Percentiles rank a stretch among this genome's conserved stretches.
Conservation (phyloP, 2,888 invertebrate species). For the Sphaerophoria rueppellii region DNA sequence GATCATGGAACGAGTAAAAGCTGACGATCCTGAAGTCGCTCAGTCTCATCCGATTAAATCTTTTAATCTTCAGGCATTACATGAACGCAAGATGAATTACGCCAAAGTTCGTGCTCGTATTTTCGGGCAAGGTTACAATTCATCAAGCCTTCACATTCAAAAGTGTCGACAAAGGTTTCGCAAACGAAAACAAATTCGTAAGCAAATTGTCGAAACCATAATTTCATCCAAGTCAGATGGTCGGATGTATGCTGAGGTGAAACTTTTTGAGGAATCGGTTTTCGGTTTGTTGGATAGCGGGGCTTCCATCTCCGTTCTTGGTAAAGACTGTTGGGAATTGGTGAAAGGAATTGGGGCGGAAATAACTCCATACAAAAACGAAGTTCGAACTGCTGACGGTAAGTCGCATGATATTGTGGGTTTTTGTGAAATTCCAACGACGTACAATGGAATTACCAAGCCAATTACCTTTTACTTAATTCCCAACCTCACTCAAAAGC, state of each 20-base stretch:
- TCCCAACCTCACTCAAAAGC: slow-evolving; percentile 1
- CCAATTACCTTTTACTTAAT: slow-evolving; percentile 1
- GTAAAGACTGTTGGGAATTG: neutral
- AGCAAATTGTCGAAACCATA: neutral
- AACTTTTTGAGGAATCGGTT: neutral
- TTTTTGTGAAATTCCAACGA: neutral
- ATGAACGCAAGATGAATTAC: neutral
- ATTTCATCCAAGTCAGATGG: neutral
- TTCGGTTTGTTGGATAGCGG: neutral
- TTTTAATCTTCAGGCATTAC: neutral
- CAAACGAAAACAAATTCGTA: slow-evolving; percentile 2
- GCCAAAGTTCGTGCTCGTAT: neutral
- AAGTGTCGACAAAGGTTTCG: neutral
- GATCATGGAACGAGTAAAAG: too few relatives aligned
- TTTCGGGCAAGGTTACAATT: neutral
- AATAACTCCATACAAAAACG: slow-evolving; percentile 1
- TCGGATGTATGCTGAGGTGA: neutral
- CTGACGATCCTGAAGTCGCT: neutral
- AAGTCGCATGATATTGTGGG: neutral
- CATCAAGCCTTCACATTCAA: slow-evolving; percentile 6
- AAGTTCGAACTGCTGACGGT: neutral
- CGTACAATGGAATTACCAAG: neutral
- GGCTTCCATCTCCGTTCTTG: neutral
- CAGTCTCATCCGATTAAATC: neutral
- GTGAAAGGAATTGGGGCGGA: neutral